A percentile compares a stretch with the other conserved stretches of the same genome.
These are phyloP conservation scores for rat (Rattus norvegicus) DNA, from an alignment of 2,113 vertebrate species.

Conservation along the genomic window GRCr8 NC_086022.1:61816501-61817000, in stretches of 20 bases:
- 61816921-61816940: background rate
- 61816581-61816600: constrained; percentile 85
- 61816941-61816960: background rate
- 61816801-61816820: constrained; percentile 76
- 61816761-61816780: constrained; percentile 67
- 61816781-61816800: constrained; percentile 76
- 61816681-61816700: constrained; percentile 86
- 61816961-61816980: background rate
- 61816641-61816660: constrained; percentile 86
- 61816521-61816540: constrained; percentile 80
- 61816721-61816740: constrained; percentile 85
- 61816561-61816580: constrained; percentile 79
- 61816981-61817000: background rate
- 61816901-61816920: background rate
- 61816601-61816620: constrained; percentile 85
- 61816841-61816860: constrained; percentile 70
- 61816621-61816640: constrained; percentile 73
- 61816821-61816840: constrained; percentile 72
- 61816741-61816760: constrained; percentile 83
- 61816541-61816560: constrained; percentile 78
- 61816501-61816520: background rate
- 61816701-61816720: constrained; percentile 86
- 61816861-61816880: constrained; percentile 69
- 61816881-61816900: background rate
- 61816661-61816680: constrained; percentile 85